Evolutionary conservation across 2,113 vertebrate species (phyloP).

Genomic region (Colinus virginianus): DNA sequence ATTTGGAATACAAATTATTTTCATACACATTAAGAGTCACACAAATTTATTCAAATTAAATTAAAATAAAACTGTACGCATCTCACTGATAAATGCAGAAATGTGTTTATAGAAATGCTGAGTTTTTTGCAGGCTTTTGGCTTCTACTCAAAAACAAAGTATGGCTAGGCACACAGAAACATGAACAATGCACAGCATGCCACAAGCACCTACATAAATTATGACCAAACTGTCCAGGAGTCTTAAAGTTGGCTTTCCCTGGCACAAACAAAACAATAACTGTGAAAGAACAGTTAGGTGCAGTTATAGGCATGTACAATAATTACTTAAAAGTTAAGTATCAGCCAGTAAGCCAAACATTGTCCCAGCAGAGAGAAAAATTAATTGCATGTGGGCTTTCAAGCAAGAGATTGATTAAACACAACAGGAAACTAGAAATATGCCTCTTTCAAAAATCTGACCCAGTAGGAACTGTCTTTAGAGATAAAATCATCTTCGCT

Average conservation of each 20-base stretch:
- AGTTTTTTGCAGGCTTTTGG: neutral
- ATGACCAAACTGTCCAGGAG: neutral
- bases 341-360: neutral
- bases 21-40: neutral
- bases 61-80: neutral
- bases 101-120: neutral
- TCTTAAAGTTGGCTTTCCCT: neutral
- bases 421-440: slow-evolving; percentile 42
- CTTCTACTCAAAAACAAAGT: neutral
- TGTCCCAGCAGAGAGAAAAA: neutral
- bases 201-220: neutral
- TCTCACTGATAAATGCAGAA: neutral
- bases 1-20: neutral
- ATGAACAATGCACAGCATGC: neutral
- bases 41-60: neutral
- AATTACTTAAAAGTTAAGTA: neutral
- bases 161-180: neutral
- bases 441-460: neutral
- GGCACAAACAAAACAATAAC: neutral
- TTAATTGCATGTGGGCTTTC: neutral
- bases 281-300: neutral
- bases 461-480: neutral
- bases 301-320: neutral
- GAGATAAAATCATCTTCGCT: neutral
- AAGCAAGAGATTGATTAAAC: slow-evolving; percentile 31